A percentile compares a stretch with the other conserved stretches of the same genome.
phyloP scores from a whole-genome alignment of 2,797 vertebrate genomes.

The Scleropages formosus region DNA sequence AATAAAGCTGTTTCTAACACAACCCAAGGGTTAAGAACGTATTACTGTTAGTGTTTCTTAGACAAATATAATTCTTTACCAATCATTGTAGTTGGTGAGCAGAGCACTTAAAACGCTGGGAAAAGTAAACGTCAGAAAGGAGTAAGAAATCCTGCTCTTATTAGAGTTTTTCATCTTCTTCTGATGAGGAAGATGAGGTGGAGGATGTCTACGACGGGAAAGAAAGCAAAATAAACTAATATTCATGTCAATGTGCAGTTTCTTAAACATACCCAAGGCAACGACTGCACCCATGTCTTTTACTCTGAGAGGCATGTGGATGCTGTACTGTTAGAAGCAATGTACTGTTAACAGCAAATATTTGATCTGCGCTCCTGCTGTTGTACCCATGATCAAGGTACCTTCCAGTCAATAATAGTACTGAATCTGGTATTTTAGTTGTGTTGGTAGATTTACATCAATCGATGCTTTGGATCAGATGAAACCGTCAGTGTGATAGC shows the following conservation, averaged over 20 bases:
- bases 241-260: background rate
- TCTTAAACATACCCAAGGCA: background rate
- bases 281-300: no score
- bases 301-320: no score
- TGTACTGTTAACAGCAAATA: no score
- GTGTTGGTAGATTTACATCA: no score
- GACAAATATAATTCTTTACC: background rate
- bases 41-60: background rate
- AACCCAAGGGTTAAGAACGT: no score
- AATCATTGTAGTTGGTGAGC: background rate
- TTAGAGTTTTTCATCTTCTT: constrained; percentile 63
- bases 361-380: no score
- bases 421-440: no score
- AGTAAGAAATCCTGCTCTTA: background rate
- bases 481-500: background rate
- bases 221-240: constrained; percentile 1
- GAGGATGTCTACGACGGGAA: constrained; percentile 57
- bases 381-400: no score
- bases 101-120: no score
- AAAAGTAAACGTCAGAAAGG: background rate
- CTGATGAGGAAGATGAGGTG: constrained; percentile 56
- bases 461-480: background rate
- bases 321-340: no score
- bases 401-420: no score
- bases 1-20: no score